Percentiles rank a stretch among this genome's conserved stretches.
phyloP scores from a whole-genome alignment of 1,140 invertebrate species.

The Melanaphis sacchari region DNA sequence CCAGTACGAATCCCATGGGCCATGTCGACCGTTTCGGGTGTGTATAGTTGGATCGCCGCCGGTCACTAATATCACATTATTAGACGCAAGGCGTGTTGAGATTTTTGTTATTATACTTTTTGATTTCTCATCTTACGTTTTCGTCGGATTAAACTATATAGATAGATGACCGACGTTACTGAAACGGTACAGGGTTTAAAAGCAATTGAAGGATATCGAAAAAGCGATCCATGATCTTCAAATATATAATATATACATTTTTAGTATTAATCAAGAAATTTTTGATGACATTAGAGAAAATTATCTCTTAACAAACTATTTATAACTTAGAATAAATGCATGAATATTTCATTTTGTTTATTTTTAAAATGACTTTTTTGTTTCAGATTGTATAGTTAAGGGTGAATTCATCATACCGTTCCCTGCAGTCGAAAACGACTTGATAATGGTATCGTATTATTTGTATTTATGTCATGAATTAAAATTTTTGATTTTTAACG shows the following conservation, averaged over 20 bases:
- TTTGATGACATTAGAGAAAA: neutral
- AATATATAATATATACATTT: neutral
- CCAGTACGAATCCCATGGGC: neutral
- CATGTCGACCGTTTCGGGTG: neutral
- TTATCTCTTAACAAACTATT: neutral
- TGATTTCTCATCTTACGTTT: neutral
- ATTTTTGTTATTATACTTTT: neutral
- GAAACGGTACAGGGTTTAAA: neutral
- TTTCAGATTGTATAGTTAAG: conserved; percentile 13
- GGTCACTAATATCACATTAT: neutral
- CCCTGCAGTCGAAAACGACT: neutral
- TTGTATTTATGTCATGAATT: neutral
- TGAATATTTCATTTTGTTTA: neutral
- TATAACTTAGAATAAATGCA: neutral
- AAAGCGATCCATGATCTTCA: neutral
- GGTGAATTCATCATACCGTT: no score
- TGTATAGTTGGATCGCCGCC: neutral
- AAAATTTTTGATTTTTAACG: neutral
- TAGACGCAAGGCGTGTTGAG: neutral
- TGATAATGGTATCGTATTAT: conserved; percentile 32
- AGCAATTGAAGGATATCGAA: neutral
- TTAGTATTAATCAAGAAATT: neutral
- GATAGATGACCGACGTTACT: neutral
- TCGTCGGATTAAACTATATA: neutral
- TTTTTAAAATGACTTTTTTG: neutral